Evolutionary conservation across 1,140 invertebrate species (phyloP), one percentile per base, ranked within the genome.

Genomic region (Cydia pomonella): DNA sequence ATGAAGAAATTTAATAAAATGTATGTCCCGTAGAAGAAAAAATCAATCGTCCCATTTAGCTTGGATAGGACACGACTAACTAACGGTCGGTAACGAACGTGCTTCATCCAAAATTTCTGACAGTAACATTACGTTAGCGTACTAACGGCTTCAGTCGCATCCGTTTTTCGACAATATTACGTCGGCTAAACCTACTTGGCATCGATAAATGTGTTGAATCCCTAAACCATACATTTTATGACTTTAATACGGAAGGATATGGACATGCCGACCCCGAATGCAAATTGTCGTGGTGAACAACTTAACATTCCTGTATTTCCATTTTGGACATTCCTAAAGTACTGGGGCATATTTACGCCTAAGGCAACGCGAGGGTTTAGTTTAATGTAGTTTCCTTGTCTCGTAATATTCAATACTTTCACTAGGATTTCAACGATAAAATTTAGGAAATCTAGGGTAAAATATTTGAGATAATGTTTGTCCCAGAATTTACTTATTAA

Each of bases 251-350:
- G 16, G 44, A 73, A 73, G 53, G 53, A 21, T 53, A 29, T 59
- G 53, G 47, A 29, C 47, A 53, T 73, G 18, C 16, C 25, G 47
- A 62, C 29, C 25, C 53, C 47, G n/a, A 53, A 73, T 73, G 53
- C 72, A 73, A 73, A 53, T 53, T 53, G 27, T 73, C 25, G 47
- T 73, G 47, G 72, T 53, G 25, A 44, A 64, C 44, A 44, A 73
- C 72, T 73, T 73, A 62, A 73, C 47, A 73, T 53, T 73, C 53
- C 72, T 41, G 44, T 38, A 69, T 69, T 69, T 69, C 64, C 64
- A 69, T 69, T 69, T 69, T 69, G 64, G 64, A 69, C 64, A 69
- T 69, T 38, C 64, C 29, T 1, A 33, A 69, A 69, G 18, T 69
- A n/a, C 64, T 38, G 64, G n/a, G 64, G 64, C 64, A 38, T 69